phyloP scores from a whole-genome alignment of 2,888 invertebrate genomes.

The Eristalis arbustorum region DNA sequence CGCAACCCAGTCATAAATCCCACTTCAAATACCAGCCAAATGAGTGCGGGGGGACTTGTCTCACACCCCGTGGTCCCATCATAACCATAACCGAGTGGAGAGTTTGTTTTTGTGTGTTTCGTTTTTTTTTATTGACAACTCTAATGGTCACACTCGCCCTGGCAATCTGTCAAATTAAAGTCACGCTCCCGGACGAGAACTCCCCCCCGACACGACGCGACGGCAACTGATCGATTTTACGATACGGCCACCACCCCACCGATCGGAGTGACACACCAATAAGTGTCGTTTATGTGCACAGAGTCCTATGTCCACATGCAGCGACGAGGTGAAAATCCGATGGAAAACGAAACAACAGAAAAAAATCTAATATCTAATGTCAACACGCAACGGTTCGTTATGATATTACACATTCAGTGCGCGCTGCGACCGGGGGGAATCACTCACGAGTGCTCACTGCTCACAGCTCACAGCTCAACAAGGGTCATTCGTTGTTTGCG shows the following conservation, averaged over 20 bases:
- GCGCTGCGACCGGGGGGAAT: slow-evolving; percentile 11
- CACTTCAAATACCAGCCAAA: not conserved
- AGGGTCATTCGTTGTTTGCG: slow-evolving; percentile 22
- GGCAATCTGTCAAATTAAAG: slow-evolving; percentile 28
- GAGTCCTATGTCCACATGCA: slow-evolving; percentile 50
- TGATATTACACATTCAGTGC: slow-evolving; percentile 34
- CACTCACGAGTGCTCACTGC: not conserved
- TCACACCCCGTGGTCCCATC: too few species aligned
- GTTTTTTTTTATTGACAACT: slow-evolving; percentile 11
- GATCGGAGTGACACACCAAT: slow-evolving; percentile 60
- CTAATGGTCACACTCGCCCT: slow-evolving; percentile 7
- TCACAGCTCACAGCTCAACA: too few species aligned
- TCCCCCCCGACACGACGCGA: not conserved
- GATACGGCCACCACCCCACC: slow-evolving; percentile 18
- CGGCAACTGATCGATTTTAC: slow-evolving; percentile 47
- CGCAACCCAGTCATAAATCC: slow-evolving; percentile 1
- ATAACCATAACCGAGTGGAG: not conserved
- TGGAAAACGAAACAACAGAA: slow-evolving; percentile 5
- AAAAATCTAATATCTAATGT: slow-evolving; percentile 61
- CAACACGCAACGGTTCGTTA: slow-evolving; percentile 56
- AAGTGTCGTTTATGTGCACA: slow-evolving; percentile 58
- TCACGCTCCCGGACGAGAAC: not conserved
- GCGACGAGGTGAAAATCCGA: slow-evolving; percentile 45
- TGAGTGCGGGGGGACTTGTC: not conserved
- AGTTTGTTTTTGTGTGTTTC: not conserved